Conservation (phyloP, 2,797 vertebrate species). For the Hybognathus amarus region DNA sequence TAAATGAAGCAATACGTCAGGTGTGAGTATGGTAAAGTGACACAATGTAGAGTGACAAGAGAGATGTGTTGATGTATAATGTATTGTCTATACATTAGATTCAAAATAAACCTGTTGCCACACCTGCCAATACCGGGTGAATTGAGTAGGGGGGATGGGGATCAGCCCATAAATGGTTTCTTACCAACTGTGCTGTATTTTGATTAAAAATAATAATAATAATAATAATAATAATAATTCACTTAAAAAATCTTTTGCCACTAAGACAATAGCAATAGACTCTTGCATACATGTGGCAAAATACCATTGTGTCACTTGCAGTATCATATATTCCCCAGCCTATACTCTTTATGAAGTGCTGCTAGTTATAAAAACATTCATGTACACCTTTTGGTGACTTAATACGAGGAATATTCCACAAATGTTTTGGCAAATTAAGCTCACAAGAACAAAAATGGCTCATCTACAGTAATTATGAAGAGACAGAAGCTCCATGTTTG, state of each 20-base stretch:
- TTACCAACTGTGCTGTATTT: neutral
- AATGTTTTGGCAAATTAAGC: neutral
- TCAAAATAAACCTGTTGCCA: conserved; percentile 13
- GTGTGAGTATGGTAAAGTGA: neutral
- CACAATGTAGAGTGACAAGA: neutral
- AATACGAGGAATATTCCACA: neutral
- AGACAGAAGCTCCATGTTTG: neutral
- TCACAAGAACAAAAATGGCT: neutral
- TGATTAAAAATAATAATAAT: neutral
- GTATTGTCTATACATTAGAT: neutral
- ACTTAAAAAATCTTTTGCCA: neutral
- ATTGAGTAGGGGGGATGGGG: neutral
- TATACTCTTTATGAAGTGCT: neutral
- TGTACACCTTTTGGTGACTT: neutral
- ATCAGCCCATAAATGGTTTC: neutral
- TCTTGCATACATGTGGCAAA: neutral
- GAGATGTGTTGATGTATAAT: neutral
- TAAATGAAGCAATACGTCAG: neutral
- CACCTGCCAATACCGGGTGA: neutral
- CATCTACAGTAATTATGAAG: neutral
- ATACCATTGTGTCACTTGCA: neutral
- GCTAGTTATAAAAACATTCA: neutral
- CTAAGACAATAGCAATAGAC: too few species aligned
- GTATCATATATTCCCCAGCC: neutral
- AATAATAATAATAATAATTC: neutral